Conservation (phyloP, 2,797 vertebrate genomes). For the Anableps anableps region DNA sequence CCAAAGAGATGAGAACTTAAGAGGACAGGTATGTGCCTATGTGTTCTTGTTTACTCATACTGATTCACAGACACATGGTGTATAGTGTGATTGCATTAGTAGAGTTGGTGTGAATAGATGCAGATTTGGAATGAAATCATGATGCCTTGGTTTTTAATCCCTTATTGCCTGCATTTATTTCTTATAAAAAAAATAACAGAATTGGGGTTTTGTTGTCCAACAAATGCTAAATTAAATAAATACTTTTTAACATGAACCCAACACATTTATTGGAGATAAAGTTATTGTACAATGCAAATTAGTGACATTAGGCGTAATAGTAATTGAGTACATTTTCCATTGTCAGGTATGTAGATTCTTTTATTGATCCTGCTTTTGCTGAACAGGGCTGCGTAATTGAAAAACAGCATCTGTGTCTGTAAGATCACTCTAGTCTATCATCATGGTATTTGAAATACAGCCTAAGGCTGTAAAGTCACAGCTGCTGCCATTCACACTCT, state of each 20-base stretch:
- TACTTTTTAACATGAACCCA: background rate
- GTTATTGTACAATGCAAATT: background rate
- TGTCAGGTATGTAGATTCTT: background rate
- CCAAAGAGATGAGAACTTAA: conserved; percentile 86
- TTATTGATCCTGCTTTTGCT: background rate
- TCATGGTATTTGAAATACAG: background rate
- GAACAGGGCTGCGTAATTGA: background rate
- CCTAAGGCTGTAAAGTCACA: background rate
- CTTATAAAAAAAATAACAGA: background rate
- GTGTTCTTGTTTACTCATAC: background rate
- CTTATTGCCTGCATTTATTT: background rate
- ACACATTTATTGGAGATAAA: background rate
- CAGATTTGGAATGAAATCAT: background rate
- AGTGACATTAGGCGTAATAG: background rate
- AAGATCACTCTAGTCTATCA: background rate
- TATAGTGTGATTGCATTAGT: background rate
- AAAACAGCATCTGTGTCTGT: background rate
- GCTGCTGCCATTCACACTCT: background rate
- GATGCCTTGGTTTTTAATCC: background rate
- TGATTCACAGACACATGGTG: background rate
- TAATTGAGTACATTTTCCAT: background rate
- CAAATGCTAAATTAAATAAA: background rate
- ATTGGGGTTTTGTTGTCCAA: background rate
- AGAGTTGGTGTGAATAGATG: background rate
- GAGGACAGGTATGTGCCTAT: conserved; percentile 85